These are phyloP conservation scores for Flabesymbios commensalis DNA, from an alignment of 2,888 invertebrate genomes.

Conservation along the genomic window DNA sequence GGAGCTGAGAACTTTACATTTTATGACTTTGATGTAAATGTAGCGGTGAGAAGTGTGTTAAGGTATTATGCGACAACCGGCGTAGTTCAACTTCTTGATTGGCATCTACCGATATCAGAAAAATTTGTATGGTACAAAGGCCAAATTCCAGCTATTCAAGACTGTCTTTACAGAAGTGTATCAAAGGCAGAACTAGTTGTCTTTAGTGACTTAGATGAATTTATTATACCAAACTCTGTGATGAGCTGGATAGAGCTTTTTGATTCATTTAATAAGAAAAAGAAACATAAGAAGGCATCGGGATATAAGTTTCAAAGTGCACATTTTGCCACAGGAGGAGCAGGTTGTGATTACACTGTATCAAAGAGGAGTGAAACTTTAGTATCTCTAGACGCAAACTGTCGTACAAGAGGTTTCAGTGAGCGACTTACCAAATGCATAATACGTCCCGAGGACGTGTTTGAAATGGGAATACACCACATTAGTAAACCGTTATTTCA, in stretches of 20 bases:
- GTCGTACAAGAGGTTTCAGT: background rate
- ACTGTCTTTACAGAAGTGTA: constrained; percentile 57
- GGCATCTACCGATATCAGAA: constrained; percentile 42
- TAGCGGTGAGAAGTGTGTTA: constrained; percentile 32
- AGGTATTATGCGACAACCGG: constrained; percentile 14
- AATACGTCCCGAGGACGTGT: background rate
- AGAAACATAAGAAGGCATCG: too few species aligned
- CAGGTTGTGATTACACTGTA: too few species aligned
- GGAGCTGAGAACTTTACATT: constrained; percentile 48
- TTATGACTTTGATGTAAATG: constrained; percentile 43
- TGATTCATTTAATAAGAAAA: too few species aligned
- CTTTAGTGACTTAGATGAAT: constrained; percentile 58
- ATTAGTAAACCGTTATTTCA: too few species aligned
- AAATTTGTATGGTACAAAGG: constrained; percentile 53
- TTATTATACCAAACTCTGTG: constrained; percentile 44
- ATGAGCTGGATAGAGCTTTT: too few species aligned
- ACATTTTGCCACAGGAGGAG: too few species aligned
- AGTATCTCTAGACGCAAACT: background rate
- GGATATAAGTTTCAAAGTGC: too few species aligned
- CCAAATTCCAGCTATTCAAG: constrained; percentile 53
- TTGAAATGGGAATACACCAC: background rate
- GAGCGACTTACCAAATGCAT: background rate
- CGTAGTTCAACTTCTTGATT: constrained; percentile 42
- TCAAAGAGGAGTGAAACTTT: background rate
- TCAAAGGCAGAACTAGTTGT: constrained; percentile 38